Evolutionary conservation across 2,797 vertebrate genomes (phyloP).

Genomic region (Nyctibius grandis): DNA sequence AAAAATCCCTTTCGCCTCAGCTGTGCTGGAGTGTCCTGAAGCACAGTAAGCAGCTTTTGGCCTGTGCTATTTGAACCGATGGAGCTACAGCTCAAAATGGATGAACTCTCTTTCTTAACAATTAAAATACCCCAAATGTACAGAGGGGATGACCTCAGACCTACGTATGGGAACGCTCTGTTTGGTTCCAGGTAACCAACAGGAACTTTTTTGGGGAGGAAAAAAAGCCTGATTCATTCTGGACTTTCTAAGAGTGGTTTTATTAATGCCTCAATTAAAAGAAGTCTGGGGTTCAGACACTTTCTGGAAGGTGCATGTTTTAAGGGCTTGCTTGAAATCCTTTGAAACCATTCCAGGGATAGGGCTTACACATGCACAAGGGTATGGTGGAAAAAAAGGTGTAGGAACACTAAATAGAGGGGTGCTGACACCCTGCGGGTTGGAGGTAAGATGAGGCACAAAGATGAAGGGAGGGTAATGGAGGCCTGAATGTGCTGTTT

Average conservation of each 20-base stretch:
- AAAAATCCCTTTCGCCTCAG: background rate
- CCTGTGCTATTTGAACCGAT: background rate
- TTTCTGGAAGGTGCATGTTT: background rate
- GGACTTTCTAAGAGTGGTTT: background rate
- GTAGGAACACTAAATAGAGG: background rate
- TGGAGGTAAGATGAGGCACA: background rate
- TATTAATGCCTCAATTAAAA: background rate
- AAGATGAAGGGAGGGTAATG: background rate
- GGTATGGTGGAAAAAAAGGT: background rate
- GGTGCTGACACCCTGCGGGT: background rate
- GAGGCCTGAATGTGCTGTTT: background rate
- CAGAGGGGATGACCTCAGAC: background rate
- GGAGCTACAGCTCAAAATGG: background rate
- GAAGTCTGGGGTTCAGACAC: background rate
- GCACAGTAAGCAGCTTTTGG: background rate
- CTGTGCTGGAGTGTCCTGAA: background rate
- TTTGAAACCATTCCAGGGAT: background rate
- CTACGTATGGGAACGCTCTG: background rate
- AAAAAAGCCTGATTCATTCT: background rate
- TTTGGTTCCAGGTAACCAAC: background rate
- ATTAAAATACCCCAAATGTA: background rate
- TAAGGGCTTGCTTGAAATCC: background rate
- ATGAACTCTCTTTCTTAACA: background rate
- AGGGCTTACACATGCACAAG: background rate
- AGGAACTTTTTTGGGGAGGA: rapidly evolving